phyloP scores from a whole-genome alignment of 1,140 invertebrate genomes.

The Rhopalosiphum maidis region DNA sequence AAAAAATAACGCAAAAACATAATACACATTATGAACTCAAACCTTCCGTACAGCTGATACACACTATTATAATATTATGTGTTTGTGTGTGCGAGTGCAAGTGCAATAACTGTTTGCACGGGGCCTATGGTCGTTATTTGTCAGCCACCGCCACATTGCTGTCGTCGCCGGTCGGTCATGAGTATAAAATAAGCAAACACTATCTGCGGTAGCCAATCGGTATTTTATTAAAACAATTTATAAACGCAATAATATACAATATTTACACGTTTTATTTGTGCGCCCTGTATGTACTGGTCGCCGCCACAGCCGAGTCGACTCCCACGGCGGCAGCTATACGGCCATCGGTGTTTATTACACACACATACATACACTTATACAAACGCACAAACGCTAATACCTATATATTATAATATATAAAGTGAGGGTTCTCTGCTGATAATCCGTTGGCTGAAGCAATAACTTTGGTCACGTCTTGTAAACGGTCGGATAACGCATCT shows the following conservation, averaged over 20 bases:
- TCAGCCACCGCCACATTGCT: neutral
- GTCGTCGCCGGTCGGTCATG: neutral
- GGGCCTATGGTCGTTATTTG: constrained; percentile 11
- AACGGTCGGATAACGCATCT: constrained; percentile 39
- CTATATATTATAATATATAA: neutral
- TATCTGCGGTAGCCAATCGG: constrained; percentile 56
- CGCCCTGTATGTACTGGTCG: neutral
- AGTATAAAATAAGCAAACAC: constrained; percentile 32
- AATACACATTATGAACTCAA: neutral
- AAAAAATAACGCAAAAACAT: neutral
- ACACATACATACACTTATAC: neutral
- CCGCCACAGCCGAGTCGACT: neutral
- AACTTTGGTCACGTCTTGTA: constrained; percentile 31
- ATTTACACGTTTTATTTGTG: constrained; percentile 54
- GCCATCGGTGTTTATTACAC: constrained; percentile 48
- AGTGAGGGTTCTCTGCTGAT: neutral
- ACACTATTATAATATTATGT: neutral
- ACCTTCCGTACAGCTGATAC: neutral
- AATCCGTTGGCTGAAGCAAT: neutral
- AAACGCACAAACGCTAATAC: neutral
- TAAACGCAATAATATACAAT: constrained; percentile 52
- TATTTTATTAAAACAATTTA: constrained; percentile 57
- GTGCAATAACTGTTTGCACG: neutral
- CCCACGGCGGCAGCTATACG: constrained; percentile 19
- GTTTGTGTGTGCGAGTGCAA: neutral